phyloP scores from a whole-genome alignment of 30 jellyfish, hydroid and myxozoan species.

The Catostylus mosaicus region DNA sequence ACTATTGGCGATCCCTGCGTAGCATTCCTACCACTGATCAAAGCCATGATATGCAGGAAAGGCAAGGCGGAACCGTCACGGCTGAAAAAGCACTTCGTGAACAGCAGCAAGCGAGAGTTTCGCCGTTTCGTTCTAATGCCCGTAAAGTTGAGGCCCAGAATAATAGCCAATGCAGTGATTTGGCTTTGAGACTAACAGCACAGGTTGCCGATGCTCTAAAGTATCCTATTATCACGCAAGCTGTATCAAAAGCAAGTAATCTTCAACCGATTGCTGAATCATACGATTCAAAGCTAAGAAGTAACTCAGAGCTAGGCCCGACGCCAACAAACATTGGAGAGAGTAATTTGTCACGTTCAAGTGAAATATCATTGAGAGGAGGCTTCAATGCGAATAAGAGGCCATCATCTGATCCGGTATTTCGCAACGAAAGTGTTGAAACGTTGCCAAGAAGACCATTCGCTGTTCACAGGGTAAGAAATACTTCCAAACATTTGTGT shows the following conservation, averaged over 20 bases:
- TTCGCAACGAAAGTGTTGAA: background rate
- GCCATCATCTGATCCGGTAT: background rate
- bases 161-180: background rate
- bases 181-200: background rate
- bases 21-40: background rate
- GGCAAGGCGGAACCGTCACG: too few relatives aligned
- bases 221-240: background rate
- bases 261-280: conserved; percentile 4
- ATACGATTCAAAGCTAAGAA: background rate
- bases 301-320: background rate
- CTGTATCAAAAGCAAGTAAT: background rate
- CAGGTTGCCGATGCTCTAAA: background rate
- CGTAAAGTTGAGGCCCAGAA: background rate
- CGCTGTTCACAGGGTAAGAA: too few relatives aligned
- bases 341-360: background rate
- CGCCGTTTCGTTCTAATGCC: too few relatives aligned
- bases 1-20: conserved; percentile 30
- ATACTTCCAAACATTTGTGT: too few relatives aligned
- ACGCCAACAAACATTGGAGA: background rate
- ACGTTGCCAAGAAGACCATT: background rate
- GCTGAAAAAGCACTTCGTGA: too few relatives aligned
- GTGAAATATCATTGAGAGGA: background rate
- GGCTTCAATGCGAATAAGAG: background rate
- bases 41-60: too few relatives aligned
- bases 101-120: too few relatives aligned